These are phyloP conservation scores for Proteles cristata DNA, from an alignment of 2,113 vertebrate species.

Conservation along the genomic window DNA sequence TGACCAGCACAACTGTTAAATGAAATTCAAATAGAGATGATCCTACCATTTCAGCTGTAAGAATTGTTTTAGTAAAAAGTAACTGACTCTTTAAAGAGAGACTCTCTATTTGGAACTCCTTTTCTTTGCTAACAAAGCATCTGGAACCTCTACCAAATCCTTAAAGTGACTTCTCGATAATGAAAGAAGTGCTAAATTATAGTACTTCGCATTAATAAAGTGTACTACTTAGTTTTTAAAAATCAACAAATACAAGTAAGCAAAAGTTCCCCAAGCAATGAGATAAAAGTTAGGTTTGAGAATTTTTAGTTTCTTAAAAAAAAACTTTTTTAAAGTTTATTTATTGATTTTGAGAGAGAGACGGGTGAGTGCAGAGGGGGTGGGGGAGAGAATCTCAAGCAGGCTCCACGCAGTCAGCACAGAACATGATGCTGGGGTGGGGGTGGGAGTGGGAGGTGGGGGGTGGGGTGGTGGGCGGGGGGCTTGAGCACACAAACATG, in stretches of 20 bases:
- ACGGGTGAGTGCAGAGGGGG: too few relatives aligned
- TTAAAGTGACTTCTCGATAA: neutral
- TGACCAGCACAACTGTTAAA: neutral
- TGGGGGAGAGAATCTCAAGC: too few relatives aligned
- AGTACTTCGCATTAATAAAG: neutral
- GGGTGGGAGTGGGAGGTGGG: too few relatives aligned
- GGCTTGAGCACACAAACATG: too few relatives aligned
- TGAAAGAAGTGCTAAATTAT: slow-evolving; percentile 7
- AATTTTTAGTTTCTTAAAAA: neutral
- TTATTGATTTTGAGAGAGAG: too few relatives aligned
- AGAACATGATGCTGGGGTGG: too few relatives aligned
- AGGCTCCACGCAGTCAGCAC: too few relatives aligned
- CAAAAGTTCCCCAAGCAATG: neutral
- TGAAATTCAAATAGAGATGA: neutral
- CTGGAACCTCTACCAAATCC: neutral
- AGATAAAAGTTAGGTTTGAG: neutral
- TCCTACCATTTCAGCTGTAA: neutral
- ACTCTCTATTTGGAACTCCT: neutral
- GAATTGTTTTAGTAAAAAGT: neutral
- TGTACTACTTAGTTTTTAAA: neutral
- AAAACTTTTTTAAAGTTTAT: too few relatives aligned
- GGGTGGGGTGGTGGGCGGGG: too few relatives aligned
- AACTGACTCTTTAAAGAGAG: slow-evolving; percentile 34
- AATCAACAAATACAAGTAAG: neutral
- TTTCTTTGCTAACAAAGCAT: neutral